Percentiles rank a stretch among this genome's conserved stretches.
Conservation (phyloP, 2,888 invertebrate genomes). For the Ferdinandea cuprea region DNA sequence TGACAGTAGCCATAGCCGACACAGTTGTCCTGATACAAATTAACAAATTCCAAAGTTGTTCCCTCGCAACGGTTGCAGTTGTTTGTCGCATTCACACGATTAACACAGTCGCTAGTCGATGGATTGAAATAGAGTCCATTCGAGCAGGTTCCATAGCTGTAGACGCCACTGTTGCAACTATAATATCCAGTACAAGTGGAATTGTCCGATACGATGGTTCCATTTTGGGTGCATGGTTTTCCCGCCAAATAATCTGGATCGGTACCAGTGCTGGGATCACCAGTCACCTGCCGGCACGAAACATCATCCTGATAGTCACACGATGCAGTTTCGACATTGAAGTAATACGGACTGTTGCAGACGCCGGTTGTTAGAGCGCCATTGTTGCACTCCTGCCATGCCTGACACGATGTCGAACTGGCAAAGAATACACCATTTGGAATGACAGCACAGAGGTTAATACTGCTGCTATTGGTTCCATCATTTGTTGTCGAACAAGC, state of each 20-base stretch:
- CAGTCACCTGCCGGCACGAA: constrained; percentile 75
- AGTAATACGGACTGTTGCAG: constrained; percentile 65
- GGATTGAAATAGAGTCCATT: constrained; percentile 74
- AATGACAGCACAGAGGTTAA: constrained; percentile 74
- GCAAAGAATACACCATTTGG: constrained; percentile 75
- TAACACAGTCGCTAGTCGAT: constrained; percentile 70
- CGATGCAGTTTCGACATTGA: constrained; percentile 64
- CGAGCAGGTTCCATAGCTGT: constrained; percentile 67
- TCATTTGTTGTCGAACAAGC: constrained; percentile 50
- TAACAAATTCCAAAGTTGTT: constrained; percentile 75
- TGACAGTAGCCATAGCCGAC: constrained; percentile 76
- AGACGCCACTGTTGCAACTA: constrained; percentile 68
- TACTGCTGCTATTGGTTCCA: background rate
- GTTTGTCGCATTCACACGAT: constrained; percentile 76
- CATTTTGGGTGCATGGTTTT: constrained; percentile 46
- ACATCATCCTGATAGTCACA: constrained; percentile 75
- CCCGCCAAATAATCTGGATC: constrained; percentile 63
- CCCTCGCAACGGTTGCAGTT: constrained; percentile 77
- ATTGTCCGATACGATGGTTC: constrained; percentile 44
- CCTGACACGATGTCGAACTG: constrained; percentile 73
- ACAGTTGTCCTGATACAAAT: constrained; percentile 75
- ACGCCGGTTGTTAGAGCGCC: constrained; percentile 46
- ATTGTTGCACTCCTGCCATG: constrained; percentile 76
- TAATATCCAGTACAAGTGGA: constrained; percentile 76
- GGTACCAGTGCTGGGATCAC: constrained; percentile 46